phyloP scores from a whole-genome alignment of 2,113 vertebrate genomes.

The pig (Sus scrofa) region T2T-Sscrofa CM000823.6:21780001-21780500 shows the following conservation, averaged over 20 bases:
- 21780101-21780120: neutral
- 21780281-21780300: neutral
- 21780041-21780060: neutral
- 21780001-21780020: too few relatives aligned
- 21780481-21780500: neutral
- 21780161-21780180: neutral
- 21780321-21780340: neutral
- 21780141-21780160: neutral
- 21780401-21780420: conserved; percentile 54
- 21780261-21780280: neutral
- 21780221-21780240: neutral
- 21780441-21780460: conserved; percentile 60
- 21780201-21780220: neutral
- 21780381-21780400: neutral
- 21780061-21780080: neutral
- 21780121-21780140: neutral
- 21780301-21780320: neutral
- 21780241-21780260: neutral
- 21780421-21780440: conserved; percentile 48
- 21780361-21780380: neutral
- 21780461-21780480: neutral
- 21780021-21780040: neutral
- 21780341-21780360: conserved; percentile 60
- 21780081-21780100: neutral
- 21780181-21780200: neutral